Evolutionary conservation across 2,113 vertebrate genomes (phyloP), one percentile per base, ranked within the genome.

Genomic region (Campylomormyrus tamandua): DNA sequence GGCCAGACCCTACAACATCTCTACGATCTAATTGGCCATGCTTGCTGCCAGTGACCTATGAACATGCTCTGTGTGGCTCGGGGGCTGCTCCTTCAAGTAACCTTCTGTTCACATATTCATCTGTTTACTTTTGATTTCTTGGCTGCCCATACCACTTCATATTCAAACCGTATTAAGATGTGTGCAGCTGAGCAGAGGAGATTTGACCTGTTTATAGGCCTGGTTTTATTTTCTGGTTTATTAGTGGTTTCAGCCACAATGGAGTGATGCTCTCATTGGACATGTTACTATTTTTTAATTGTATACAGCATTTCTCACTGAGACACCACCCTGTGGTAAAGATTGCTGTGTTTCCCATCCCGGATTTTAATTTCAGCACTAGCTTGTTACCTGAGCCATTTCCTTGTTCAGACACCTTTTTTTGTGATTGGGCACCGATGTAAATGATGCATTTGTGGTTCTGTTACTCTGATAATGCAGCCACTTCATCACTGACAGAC

Each of bases 401-500:
- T 17, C 31, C 15, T 17, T 21, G 13, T 83, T 45, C 42, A 3
- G 19, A 83, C 77, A 19, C 17, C 5, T 83, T 45, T 83, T 39
- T 45, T 17, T 83, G 19, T 42, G 77, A 83, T 45, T 83, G 39
- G 17, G 24, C 77, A 42, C 5, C 45, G 77, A 83, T 58, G 87
- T 24, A 39, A 56, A 49, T 42, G 21, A 89, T 8, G 62, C n/a
- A 21, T 46, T 35, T 89, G 1, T 42, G n/a, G 21, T 42, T 84
- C 24, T 85, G 7, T 42, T 31, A 24, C 74, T 48, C 56, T 27
- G 35, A 66, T 17, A 27, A 24, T 24, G 48, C 62, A 87, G 31
- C 35, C 35, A 27, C 49, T 84, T 50, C 49, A 74, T 90, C 70
- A 90, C 46, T 74, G 70, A 62, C 88, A 70, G 70, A 84, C 39